Evolutionary conservation across 1,140 invertebrate genomes (phyloP), one percentile per base, ranked within the genome.

Genomic region (Drosophila nigrodunni): DNA sequence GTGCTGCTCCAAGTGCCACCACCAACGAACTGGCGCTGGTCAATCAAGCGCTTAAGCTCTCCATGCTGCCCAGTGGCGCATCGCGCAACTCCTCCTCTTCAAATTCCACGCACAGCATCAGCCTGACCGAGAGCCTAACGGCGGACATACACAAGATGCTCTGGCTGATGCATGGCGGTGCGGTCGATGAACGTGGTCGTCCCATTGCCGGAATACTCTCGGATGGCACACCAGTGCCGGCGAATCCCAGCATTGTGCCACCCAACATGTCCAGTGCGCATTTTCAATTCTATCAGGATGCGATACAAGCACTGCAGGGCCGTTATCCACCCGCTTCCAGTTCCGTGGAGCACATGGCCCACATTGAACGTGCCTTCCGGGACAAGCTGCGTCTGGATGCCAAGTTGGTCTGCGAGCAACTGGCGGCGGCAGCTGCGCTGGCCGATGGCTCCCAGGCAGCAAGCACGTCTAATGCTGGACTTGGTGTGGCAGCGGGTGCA

Each of bases 61-160:
- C 68, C 7, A 52, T 64, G 44, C 21, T 47, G 15, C 49, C 49
- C 3, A 25, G 54, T 25, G 54, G 52, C 15, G 74, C 79, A 7
- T 85, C 88, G 0, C 86, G 91, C 37, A 90, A 86, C 35, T 88
- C 88, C 13, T 87, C 82, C 18, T 90, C 91, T 7, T 90, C 91
- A 3, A 90, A 89, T 69, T 85, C 92, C 43, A 86, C 91, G 71
- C 74, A 83, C 64, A 80, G 92, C 82, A 77, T 92, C 59, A 88
- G 86, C 61, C 21, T 89, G 35, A 88, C 88, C 6, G 91, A 91
- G 13, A 92, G 85, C 30, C 74, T 92, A 2, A 80, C 90, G 7
- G 91, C 91, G 7, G 91, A 93, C 43, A 82, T 91, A 7, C 93
- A 92, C 52, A 92, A 89, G 70, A 92, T 92, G 85, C 77, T 92